Evolutionary conservation across 1,140 invertebrate species (phyloP), one percentile per base, ranked within the genome.

Genomic region (Drosophila funebris): DNA sequence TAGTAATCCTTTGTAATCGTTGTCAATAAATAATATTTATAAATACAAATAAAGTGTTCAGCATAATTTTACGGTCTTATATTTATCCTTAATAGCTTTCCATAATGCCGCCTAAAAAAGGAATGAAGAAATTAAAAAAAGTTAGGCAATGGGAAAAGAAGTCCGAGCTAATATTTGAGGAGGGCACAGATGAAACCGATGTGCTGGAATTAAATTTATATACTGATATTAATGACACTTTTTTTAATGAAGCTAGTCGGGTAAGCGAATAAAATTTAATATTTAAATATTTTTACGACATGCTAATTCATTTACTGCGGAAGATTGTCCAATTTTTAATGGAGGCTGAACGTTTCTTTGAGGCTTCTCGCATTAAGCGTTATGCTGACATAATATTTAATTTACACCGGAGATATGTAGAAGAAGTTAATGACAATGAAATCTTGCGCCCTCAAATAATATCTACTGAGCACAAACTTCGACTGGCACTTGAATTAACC

Each of bases 311-410:
- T 31, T 6, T 24, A 18, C 8, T 33, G 36, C 36, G 0, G 0
- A 8, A 85, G 82, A 73, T 74, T 7, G 75, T 85, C 4, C 82
- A 85, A 69, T 66, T 80, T 22, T 50, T 87, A 20, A 87, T 83
- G 79, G 79, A 87, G 56, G 66, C 53, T 2, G 67, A 76, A 31
- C 71, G 71, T 2, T 68, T 72, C 14, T 79, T 73, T 33, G 80
- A 84, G 16, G 83, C 83, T 27, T 76, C 77, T 1, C 57, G 73
- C 4, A 78, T 88, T 4, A 88, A 84, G 33, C 71, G 78, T 16
- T 88, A 84, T 58, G 48, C 68, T 9, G 75, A 84, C 22, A 76
- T 88, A 1, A 78, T 88, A 46, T 81, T 66, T 52, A 81, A 78
- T 64, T 63, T 88, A 41, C 83, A 88, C 44, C 63, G 74, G 5